Conservation (phyloP, 2,888 invertebrate species). For the Morpho deidamia region DNA sequence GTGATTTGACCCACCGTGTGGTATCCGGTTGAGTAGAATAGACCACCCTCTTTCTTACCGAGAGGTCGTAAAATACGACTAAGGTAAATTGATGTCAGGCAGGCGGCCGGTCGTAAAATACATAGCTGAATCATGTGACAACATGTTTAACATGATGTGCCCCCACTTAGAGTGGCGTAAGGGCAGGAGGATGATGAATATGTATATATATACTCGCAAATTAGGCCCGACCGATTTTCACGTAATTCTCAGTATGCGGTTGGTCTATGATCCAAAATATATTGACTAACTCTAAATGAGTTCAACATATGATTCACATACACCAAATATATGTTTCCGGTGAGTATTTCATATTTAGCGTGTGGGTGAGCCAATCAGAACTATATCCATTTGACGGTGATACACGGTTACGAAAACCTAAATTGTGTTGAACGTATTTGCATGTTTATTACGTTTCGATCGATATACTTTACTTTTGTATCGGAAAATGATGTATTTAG, state of each 20-base stretch:
- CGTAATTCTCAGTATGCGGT: no score
- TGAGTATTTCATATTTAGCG: conserved; percentile 14
- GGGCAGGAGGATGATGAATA: background rate
- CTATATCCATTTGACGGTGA: conserved; percentile 10
- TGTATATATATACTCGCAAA: no score
- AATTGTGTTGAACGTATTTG: conserved; percentile 14
- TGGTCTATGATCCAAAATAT: background rate
- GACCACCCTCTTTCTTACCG: no score
- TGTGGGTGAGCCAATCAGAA: conserved; percentile 27
- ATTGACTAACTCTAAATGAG: background rate
- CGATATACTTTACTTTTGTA: background rate
- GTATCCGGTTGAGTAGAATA: no score
- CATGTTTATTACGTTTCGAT: conserved; percentile 15
- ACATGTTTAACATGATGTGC: no score
- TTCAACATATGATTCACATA: background rate
- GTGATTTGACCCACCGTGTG: no score
- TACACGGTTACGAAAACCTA: conserved; percentile 8
- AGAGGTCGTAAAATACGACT: no score
- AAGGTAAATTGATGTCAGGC: no score
- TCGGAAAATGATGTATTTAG: background rate
- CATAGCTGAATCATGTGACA: no score
- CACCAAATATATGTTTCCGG: conserved; percentile 27
- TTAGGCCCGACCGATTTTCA: background rate
- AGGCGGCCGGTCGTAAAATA: no score
- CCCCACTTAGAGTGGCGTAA: no score